A percentile compares a stretch with the other conserved stretches of the same genome.
These are phyloP conservation scores for Lutjanus erythropterus DNA, from an alignment of 2,113 vertebrate genomes.

Conservation along the genomic window DNA sequence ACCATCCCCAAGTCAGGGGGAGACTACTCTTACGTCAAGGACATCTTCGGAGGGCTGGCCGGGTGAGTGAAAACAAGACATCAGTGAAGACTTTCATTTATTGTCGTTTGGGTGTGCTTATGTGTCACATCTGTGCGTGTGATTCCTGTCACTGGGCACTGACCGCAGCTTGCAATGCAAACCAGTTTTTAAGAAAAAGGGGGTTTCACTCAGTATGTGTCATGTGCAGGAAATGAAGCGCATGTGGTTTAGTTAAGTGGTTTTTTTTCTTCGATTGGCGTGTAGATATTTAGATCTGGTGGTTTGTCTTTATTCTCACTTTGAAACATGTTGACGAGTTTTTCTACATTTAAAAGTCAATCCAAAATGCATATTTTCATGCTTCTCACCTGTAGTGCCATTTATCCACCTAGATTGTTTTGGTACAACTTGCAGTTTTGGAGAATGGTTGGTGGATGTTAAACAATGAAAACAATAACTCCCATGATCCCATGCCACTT, in stretches of 20 bases:
- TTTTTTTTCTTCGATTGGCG: neutral
- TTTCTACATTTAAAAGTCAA: too few species aligned
- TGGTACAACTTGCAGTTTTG: too few species aligned
- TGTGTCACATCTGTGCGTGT: neutral
- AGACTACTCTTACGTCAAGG: slow-evolving; percentile 95
- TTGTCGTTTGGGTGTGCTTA: neutral
- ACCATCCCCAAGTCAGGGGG: slow-evolving; percentile 96
- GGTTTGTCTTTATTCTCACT: neutral
- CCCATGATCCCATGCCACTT: too few species aligned
- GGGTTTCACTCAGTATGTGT: neutral
- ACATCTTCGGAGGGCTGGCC: slow-evolving; percentile 94
- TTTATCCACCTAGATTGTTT: too few species aligned
- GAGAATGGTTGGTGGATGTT: too few species aligned
- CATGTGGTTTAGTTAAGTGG: neutral
- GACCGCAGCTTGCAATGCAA: too few species aligned
- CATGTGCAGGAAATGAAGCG: neutral
- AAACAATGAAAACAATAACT: too few species aligned
- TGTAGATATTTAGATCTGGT: neutral
- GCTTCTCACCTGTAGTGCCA: too few species aligned
- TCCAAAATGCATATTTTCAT: too few species aligned
- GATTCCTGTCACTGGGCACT: neutral
- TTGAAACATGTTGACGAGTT: neutral
- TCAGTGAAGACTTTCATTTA: neutral
- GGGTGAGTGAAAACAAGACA: slow-evolving; percentile 83
- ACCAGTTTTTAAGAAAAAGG: neutral